phyloP scores from a whole-genome alignment of 2,797 vertebrate genomes.

The Oryzias dopingdopingensis region DNA sequence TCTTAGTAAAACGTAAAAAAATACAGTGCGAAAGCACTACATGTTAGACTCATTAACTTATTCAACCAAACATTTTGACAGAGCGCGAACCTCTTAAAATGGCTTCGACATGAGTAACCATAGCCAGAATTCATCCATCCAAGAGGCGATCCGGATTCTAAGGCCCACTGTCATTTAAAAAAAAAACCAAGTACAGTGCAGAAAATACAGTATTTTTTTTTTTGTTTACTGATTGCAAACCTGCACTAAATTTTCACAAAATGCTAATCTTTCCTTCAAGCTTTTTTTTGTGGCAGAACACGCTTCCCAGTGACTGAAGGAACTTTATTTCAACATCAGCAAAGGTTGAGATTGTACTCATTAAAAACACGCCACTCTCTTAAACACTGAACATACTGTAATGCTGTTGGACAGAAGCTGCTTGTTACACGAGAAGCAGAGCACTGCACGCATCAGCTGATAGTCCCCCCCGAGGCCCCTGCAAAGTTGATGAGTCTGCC shows the following conservation, averaged over 20 bases:
- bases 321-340: conserved; percentile 6
- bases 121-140: no score
- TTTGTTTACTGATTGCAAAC: neutral
- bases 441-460: conserved; percentile 31
- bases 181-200: no score
- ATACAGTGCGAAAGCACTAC: no score
- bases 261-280: conserved; percentile 13
- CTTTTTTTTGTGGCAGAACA: conserved; percentile 22
- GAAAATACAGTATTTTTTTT: no score
- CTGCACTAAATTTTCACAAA: conserved; percentile 7
- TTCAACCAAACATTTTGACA: no score
- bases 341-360: conserved; percentile 49
- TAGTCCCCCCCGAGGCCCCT: conserved; percentile 32
- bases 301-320: neutral
- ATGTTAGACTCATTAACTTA: no score
- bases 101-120: no score
- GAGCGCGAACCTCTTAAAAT: no score
- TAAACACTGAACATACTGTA: conserved; percentile 19
- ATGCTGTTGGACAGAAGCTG: conserved; percentile 35
- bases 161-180: no score
- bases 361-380: conserved; percentile 45
- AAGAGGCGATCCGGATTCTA: no score
- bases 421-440: conserved; percentile 21
- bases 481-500: conserved; percentile 56
- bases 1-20: no score